Evolutionary conservation across 1,140 invertebrate genomes (phyloP).

Genomic region (Drepana arcuata): DNA sequence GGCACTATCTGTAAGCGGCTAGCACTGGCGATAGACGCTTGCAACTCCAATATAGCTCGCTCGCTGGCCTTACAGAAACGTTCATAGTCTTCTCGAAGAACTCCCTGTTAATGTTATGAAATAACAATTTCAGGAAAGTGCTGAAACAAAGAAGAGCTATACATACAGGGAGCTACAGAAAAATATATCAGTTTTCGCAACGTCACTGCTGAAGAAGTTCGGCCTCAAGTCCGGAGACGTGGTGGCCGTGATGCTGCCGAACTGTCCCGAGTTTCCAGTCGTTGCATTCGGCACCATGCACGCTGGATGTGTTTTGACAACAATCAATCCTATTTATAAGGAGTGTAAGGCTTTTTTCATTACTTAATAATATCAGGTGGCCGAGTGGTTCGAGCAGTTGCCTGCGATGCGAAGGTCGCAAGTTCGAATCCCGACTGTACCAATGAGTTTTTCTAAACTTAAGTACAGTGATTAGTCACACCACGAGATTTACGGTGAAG

Average conservation of each 20-base stretch:
- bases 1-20: neutral
- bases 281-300: slow-evolving; percentile 78
- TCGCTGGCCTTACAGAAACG: neutral
- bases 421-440: too few species aligned
- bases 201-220: slow-evolving; percentile 76
- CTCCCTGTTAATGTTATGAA: neutral
- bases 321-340: slow-evolving; percentile 87
- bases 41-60: neutral
- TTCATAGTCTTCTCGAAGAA: neutral
- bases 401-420: too few species aligned
- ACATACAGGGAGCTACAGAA: slow-evolving; percentile 79
- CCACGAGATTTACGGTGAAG: too few species aligned
- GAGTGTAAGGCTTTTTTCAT: slow-evolving; percentile 73
- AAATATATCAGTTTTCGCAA: slow-evolving; percentile 76
- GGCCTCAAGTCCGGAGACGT: slow-evolving; percentile 81
- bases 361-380: too few species aligned
- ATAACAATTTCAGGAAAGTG: slow-evolving; percentile 76
- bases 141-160: slow-evolving; percentile 78
- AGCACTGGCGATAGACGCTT: neutral
- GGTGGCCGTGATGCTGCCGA: slow-evolving; percentile 79
- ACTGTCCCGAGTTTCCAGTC: slow-evolving; percentile 83
- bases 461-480: too few species aligned
- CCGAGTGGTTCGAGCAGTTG: too few species aligned
- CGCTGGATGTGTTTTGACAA: slow-evolving; percentile 82
- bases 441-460: too few species aligned